These are phyloP conservation scores for Sinhomidia bicolor DNA, from an alignment of 2,888 invertebrate genomes.

Conservation along the genomic window DNA sequence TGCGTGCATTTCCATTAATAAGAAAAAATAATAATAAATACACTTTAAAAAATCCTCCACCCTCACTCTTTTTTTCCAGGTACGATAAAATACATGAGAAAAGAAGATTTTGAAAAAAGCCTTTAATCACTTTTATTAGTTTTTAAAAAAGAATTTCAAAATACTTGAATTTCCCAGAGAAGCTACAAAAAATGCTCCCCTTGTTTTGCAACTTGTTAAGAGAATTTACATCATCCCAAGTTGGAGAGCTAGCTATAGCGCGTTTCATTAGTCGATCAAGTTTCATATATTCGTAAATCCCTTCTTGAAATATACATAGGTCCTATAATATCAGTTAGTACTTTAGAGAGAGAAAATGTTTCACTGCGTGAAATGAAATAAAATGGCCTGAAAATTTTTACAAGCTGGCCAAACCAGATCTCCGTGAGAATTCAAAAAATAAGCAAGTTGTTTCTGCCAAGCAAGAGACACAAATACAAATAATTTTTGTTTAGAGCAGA, in stretches of 20 bases:
- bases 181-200: conserved; percentile 9
- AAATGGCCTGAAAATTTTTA: conserved; percentile 44
- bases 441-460: conserved; percentile 42
- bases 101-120: conserved; percentile 7
- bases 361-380: background rate
- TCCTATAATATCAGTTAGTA: conserved; percentile 29
- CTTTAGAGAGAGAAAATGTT: background rate
- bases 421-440: conserved; percentile 71
- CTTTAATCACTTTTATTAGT: conserved; percentile 18
- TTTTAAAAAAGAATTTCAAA: conserved; percentile 51
- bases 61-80: background rate
- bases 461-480: background rate
- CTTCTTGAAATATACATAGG: conserved; percentile 2
- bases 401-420: conserved; percentile 67
- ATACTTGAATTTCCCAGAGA: conserved; percentile 45
- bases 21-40: too few species aligned
- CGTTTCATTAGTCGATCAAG: too few species aligned
- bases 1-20: background rate
- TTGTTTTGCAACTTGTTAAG: conserved; percentile 30
- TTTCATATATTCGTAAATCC: too few species aligned
- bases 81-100: background rate
- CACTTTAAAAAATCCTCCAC: background rate
- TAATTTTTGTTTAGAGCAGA: conserved; percentile 24
- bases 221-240: too few species aligned
- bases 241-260: background rate